Base-by-base conservation (phyloP, 2,113 vertebrate genomes). In the Limnothrissa miodon region DNA sequence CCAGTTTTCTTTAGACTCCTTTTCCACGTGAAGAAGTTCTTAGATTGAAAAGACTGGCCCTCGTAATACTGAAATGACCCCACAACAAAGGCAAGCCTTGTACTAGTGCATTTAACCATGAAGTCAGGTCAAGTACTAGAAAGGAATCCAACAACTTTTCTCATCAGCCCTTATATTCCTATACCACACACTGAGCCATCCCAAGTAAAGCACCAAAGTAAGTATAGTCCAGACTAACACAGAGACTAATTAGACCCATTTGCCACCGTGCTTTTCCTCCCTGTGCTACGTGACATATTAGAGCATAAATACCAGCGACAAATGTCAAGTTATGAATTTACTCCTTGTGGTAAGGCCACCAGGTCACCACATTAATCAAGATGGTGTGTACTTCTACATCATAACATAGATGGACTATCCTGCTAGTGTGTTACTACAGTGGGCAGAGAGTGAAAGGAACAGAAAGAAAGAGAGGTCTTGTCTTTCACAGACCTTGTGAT, bases 231-330 rank as follows among this genome's bases (percentile, higher is more conserved):
- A 39, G 15, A 17, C 33, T 36, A 74, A 74, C 10, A 33, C 13
- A 70, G 62, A 4, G 29, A 8, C 33, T 70, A 70, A 70, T 70
- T 70, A 70, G 62, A 10, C 25, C 33, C 10, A 36, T 70, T 70
- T 13, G 29, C 62, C 62, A 33, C 62, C 25, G 13, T 36, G 4
- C 23, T 56, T 5, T 74, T 29, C 4, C 23, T 36, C 15, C 25
- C 29, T 36, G 33, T 5, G 25, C 66, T 11, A 15, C 15, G 33
- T 74, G 66, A 15, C 66, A 74, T 74, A 36, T 74, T 74, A 13
- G 25, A 74, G 66, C 29, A 74, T 13, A 74, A 74, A 74, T 74
- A 74, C 66, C 66, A 74, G 29, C 36, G 66, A 29, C 29, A 74
- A 74, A 74, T 74, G 66, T 74, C 66, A 33, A 74, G 66, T 33